Evolutionary conservation across 2,113 vertebrate genomes (phyloP), one percentile per base, ranked within the genome.

Genomic region (Pseudopodoces humilis): DNA sequence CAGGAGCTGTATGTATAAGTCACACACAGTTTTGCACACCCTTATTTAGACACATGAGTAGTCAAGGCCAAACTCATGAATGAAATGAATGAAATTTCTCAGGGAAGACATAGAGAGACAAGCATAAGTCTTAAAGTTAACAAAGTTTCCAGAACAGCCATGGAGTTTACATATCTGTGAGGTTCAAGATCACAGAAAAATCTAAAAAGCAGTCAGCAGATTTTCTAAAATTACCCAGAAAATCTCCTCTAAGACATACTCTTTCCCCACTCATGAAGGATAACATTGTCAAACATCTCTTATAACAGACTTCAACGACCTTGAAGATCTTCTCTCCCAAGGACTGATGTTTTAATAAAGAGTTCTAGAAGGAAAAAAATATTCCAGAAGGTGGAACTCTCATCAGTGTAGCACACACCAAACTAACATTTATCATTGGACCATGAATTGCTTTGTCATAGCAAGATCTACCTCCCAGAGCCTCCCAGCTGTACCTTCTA

Each of bases 361-460:
- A 33, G 21, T 17, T n/a, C 4, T 18, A 35, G 20, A 22, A 39
- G 31, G 5, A 44, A 71, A 82, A 33, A 59, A 33, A 6, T 23
- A 46, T 28, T 47, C 56, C 8, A 22, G 23, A 83, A 58, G 5
- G 4, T 71, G 18, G 11, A 67, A 44, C 16, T 47, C 21, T 20
- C 11, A 44, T 39, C 15, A 20, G 3, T n/a, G 3, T 46, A 64
- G 9, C 33, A 39, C 8, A 43, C 3, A 21, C 8, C 18, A 28
- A 39, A 39, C 10, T 46, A n/a, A n/a, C 11, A 14, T 30, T 68
- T 72, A 35, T 22, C 10, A 24, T 2, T 39, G 7, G 3, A 60
- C 2, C 0, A 0, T 49, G 15, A 70, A 59, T 39, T 58, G 8
- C 4, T 83, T 69, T 81, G 16, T 39, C 31, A 58, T 13, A 11